These are phyloP conservation scores for Lacerta bilineata DNA, from an alignment of 2,797 vertebrate genomes.

Conservation along the genomic window DNA sequence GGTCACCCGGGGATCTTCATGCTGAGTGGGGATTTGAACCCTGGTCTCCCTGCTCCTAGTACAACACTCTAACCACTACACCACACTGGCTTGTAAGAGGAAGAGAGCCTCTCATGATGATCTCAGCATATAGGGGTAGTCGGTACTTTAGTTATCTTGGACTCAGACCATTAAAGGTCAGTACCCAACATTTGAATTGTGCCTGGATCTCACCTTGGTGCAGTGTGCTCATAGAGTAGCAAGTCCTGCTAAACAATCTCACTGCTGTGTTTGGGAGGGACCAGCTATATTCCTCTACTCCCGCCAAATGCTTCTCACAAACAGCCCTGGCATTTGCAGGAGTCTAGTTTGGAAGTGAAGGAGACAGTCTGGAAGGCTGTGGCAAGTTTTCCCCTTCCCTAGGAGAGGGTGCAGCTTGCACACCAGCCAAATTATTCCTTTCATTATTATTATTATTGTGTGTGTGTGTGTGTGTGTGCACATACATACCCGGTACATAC, in stretches of 20 bases:
- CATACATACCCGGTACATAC: too few species aligned
- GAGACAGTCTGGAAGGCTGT: not conserved
- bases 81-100: not conserved
- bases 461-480: too few species aligned
- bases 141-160: not conserved
- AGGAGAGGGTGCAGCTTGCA: slow-evolving; percentile 26
- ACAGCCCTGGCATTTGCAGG: not conserved
- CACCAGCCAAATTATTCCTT: slow-evolving; percentile 11
- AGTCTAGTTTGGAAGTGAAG: not conserved
- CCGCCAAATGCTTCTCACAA: not conserved
- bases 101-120: not conserved
- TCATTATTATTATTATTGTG: not conserved
- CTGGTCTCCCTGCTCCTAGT: too few species aligned
- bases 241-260: not conserved
- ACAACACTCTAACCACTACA: too few species aligned
- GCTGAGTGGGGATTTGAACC: too few species aligned
- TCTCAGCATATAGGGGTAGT: not conserved
- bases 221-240: not conserved
- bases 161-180: not conserved
- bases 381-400: slow-evolving; percentile 6
- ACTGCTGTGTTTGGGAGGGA: not conserved
- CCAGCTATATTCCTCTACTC: not conserved
- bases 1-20: too few species aligned
- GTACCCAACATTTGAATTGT: not conserved
- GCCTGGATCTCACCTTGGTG: not conserved